A percentile compares a stretch with the other conserved stretches of the same genome.
These are phyloP conservation scores for Lasioglossum villosulum DNA, from an alignment of 2,888 invertebrate genomes.

Conservation along the genomic window DNA sequence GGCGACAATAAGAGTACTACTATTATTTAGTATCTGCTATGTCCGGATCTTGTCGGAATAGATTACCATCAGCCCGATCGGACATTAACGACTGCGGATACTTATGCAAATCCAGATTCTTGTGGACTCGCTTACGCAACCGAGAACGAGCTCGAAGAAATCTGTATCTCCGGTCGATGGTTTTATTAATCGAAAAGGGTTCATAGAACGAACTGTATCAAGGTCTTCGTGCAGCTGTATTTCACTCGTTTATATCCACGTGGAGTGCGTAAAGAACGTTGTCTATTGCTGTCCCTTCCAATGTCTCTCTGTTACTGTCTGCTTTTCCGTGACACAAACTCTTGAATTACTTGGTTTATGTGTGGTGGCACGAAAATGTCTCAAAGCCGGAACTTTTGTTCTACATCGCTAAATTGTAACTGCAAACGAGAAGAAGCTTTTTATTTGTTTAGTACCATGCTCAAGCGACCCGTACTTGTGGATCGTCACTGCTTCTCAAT, in stretches of 20 bases:
- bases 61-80: background rate
- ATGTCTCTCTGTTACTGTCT: background rate
- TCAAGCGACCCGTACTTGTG: background rate
- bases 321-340: background rate
- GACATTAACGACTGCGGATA: slow-evolving; percentile 1
- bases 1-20: background rate
- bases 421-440: background rate
- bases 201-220: background rate
- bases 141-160: background rate
- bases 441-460: background rate
- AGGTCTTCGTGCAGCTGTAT: background rate
- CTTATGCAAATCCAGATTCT: slow-evolving; percentile 2
- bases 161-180: background rate
- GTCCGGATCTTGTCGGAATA: background rate
- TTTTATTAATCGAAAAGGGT: background rate
- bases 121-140: background rate
- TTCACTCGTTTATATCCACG: background rate
- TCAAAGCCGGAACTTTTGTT: background rate
- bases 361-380: background rate
- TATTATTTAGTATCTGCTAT: background rate
- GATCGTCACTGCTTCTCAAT: background rate
- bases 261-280: background rate
- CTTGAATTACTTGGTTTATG: background rate
- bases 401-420: too few relatives aligned
- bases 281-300: background rate